Base-by-base conservation (phyloP, 1,140 invertebrate species). In the Drosophila teissieri region DNA sequence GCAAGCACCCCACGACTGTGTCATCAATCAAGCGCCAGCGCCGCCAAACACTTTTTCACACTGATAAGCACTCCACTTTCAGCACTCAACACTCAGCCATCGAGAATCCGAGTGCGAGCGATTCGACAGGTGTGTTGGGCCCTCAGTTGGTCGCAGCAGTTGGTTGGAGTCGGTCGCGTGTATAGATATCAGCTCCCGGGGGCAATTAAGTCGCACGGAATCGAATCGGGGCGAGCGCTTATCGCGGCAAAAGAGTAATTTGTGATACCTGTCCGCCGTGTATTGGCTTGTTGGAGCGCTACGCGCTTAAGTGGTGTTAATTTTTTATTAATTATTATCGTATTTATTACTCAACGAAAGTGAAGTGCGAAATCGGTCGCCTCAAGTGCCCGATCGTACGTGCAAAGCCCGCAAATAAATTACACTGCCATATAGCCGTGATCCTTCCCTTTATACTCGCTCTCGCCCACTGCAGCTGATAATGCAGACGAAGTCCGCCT, bases 241-340 rank as follows among this genome's bases (percentile, higher is more conserved):
- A 89, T 89, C 84, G 82, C 83, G 55, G 52, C 14, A 22, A 27
- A 84, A 90, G 85, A 89, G 84, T 89, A 90, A 89, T 89, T 89
- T 89, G 84, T 89, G 85, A 90, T 88, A 88, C 80, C 83, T 88
- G 84, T 89, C 83, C 75, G 79, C 65, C 63, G 65, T 82, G 79
- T 84, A 89, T 89, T 89, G 84, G 77, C 65, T 79, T 86, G 79
- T 86, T 72, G 39, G 42, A 61, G 75, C 67, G 58, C 63, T 58
- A 83, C 73, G 73, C 61, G 84, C 85, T 89, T 89, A 89, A 89
- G 85, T 89, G 84, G 80, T 89, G 80, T 90, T 89, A 89, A 89
- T 89, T 88, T 89, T 80, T 72, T 78, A 83, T 84, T 89, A 89
- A 89, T 89, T 89, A 89, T 88, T 88, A 88, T 88, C 83, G 84